Evolutionary conservation across 2,113 vertebrate species (phyloP).

Genomic region (Sceloporus tristichus): DNA sequence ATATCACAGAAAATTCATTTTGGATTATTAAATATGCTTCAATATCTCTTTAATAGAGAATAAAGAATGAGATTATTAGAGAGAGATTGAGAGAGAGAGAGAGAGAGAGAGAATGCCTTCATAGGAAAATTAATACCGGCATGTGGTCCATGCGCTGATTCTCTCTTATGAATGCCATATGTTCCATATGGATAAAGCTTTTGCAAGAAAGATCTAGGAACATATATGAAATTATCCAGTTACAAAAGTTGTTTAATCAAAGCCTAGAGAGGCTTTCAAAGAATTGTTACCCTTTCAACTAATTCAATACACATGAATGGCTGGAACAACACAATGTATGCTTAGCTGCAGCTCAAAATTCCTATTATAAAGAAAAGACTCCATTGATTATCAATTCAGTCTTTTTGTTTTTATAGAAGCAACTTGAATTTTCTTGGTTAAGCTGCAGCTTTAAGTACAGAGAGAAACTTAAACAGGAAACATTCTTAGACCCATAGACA

Average conservation of each 20-base stretch:
- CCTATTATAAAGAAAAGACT: conserved; percentile 39
- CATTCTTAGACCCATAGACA: conserved; percentile 52
- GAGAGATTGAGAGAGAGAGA: conserved; percentile 58
- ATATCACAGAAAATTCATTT: conserved; percentile 82
- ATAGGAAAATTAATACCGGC: conserved; percentile 67
- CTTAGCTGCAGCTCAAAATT: conserved; percentile 52
- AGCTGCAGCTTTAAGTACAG: conserved; percentile 82
- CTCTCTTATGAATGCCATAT: conserved; percentile 66
- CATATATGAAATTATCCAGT: conserved; percentile 59
- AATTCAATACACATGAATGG: conserved; percentile 60
- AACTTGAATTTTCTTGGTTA: conserved; percentile 81
- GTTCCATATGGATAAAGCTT: conserved; percentile 58
- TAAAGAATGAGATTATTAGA: conserved; percentile 68
- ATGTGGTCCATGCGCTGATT: conserved; percentile 67
- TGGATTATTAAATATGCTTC: conserved; percentile 70
- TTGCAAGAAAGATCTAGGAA: conserved; percentile 58
- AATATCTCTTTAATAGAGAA: conserved; percentile 69
- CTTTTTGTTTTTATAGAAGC: conserved; percentile 41
- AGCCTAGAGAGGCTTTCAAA: conserved; percentile 65
- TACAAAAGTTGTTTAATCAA: conserved; percentile 63
- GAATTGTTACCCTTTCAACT: conserved; percentile 51
- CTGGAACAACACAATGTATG: conserved; percentile 49
- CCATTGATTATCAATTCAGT: conserved; percentile 52
- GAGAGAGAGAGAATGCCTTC: conserved; percentile 67
- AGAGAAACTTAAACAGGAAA: conserved; percentile 55